A percentile compares a stretch with the other conserved stretches of the same genome.
Conservation (phyloP, 2,797 vertebrate species). For the Chelon labrosus region DNA sequence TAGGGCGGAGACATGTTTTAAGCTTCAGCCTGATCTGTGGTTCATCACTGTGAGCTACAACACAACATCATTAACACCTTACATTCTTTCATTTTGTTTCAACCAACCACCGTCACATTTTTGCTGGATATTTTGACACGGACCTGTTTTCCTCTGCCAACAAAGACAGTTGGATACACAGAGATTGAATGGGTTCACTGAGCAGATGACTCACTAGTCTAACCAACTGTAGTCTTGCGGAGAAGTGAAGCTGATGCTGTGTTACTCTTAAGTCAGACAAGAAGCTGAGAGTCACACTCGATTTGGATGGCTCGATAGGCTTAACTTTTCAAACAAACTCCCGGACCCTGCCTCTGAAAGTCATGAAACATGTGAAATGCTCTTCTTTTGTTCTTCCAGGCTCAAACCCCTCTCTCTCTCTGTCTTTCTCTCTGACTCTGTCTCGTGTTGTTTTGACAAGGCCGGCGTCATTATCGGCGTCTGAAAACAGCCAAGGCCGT, state of each 20-base stretch:
- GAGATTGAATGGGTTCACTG: constrained; percentile 25
- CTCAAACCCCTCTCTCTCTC: background rate
- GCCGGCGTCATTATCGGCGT: constrained; percentile 52
- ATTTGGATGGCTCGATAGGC: constrained; percentile 7
- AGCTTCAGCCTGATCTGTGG: too few relatives aligned
- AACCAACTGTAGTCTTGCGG: constrained; percentile 16
- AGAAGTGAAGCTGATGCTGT: constrained; percentile 40
- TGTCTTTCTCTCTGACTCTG: background rate
- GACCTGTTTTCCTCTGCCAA: constrained; percentile 18
- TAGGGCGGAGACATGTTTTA: too few relatives aligned
- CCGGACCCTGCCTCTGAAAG: constrained; percentile 15
- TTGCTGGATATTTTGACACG: constrained; percentile 1
- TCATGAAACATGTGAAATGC: background rate
- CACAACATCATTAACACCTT: too few relatives aligned
- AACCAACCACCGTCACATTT: background rate
- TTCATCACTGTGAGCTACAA: too few relatives aligned
- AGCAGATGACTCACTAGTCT: constrained; percentile 34
- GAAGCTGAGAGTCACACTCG: constrained; percentile 19
- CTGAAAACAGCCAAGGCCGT: constrained; percentile 64
- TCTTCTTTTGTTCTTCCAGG: constrained; percentile 47
- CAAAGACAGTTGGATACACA: constrained; percentile 21
- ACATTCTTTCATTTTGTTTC: background rate
- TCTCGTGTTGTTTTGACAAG: constrained; percentile 54
- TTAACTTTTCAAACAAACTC: constrained; percentile 39
- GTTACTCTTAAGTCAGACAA: constrained; percentile 27